phyloP scores from a whole-genome alignment of 1,140 invertebrate genomes.

The Lethrus apterus region DNA sequence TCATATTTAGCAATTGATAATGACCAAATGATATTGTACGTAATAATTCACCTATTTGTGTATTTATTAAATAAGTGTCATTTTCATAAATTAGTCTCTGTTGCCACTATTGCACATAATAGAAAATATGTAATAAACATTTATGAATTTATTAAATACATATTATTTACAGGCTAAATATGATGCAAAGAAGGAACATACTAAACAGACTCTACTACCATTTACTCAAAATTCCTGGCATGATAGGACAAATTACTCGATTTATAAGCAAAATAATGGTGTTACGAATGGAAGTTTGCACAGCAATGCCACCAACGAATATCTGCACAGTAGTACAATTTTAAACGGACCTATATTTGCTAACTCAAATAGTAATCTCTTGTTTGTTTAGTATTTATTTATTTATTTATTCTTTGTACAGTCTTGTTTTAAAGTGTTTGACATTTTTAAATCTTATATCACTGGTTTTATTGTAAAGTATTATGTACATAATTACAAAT shows the following conservation, averaged over 20 bases:
- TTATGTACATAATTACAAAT: conserved; percentile 14
- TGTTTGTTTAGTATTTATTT: conserved; percentile 21
- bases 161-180: conserved; percentile 59
- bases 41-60: neutral
- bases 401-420: conserved; percentile 5
- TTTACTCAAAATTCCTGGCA: conserved; percentile 38
- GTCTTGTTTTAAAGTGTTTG: neutral
- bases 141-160: conserved; percentile 16
- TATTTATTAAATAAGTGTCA: neutral
- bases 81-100: neutral
- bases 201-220: conserved; percentile 48
- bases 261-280: conserved; percentile 15
- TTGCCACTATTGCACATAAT: neutral
- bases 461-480: conserved; percentile 11
- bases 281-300: conserved; percentile 9
- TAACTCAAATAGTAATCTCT: conserved; percentile 26
- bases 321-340: conserved; percentile 15
- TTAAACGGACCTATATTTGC: conserved; percentile 17
- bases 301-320: conserved; percentile 16
- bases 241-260: conserved; percentile 22
- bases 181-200: conserved; percentile 53
- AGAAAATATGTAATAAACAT: conserved; percentile 11
- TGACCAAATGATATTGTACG: neutral
- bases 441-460: neutral
- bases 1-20: conserved; percentile 2